Base-by-base conservation (phyloP, 2,888 invertebrate genomes). In the Xylocampa areola region DNA sequence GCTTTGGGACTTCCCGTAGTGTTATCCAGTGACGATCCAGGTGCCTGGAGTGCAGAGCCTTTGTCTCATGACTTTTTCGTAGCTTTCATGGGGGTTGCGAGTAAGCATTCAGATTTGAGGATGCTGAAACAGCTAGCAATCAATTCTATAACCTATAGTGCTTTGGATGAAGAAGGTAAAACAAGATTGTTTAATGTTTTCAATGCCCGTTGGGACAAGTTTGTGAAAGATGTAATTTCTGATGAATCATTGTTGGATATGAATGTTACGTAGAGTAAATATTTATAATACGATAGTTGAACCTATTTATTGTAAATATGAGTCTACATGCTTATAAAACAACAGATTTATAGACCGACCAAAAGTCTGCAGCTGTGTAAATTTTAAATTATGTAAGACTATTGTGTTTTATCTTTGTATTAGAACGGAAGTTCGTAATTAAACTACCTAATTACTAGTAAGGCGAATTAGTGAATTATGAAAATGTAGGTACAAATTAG, bases 21-120 rank as follows among this genome's bases (percentile, higher is more conserved):
- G 0, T 88, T 97, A 45, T 96, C 97, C 0, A 96, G 96, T 74
- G 97, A 97, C 76, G 97, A 97, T 82, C 97, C 97, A 0, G 96
- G 96, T 0, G 94, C 96, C 6, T 97, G 97, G 97, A 96, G 95
- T 0, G 95, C 96, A 0, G 93, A 94, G n/a, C 97, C 96, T 0
- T 78, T 97, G 5, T 96, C 96, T 13, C 96, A 97, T 73, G 97
- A 98, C 80, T 97, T 96, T 79, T 98, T 97, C 80, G 94, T 96
- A 35, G 95, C 96, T 0, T 97, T 97, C 74, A 92, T 97, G 87
- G 97, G 96, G 0, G 95, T 97, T 44, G 96, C 97, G 23, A 96
- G 96, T 17, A 93, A 94, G 50, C 94, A 94, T 45, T 94, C 96
- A 0, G 97, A 97, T 72, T 82, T 97, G 29, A 94, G 95, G 41